Evolutionary conservation across 1,140 invertebrate genomes (phyloP), one percentile per base, ranked within the genome.

Genomic region (Orussus abietinus): DNA sequence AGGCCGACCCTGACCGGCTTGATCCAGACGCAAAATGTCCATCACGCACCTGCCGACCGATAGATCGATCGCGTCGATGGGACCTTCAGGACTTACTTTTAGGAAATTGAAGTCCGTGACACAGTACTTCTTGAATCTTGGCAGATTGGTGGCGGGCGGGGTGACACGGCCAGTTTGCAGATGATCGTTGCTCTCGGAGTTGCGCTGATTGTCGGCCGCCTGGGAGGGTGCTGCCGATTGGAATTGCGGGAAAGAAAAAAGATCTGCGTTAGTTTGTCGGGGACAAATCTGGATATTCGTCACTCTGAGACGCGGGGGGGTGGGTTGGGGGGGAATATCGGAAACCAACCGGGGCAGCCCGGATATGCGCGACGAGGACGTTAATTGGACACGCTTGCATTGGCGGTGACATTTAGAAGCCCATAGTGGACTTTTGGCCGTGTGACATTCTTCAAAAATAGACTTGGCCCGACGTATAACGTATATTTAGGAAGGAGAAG

Each of bases 51-150:
- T n/a, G n/a, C n/a, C n/a, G n/a, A n/a, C n/a, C n/a, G n/a, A n/a
- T n/a, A n/a, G n/a, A n/a, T n/a, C n/a, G n/a, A n/a, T n/a, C n/a
- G n/a, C n/a, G n/a, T n/a, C n/a, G n/a, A n/a, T n/a, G n/a, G n/a
- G n/a, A n/a, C n/a, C n/a, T n/a, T n/a, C n/a, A n/a, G n/a, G n/a
- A 51, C 62, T 62, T 45, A 65, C 90, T 75, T 94, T 96, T 32
- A 96, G 80, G 69, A 96, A 94, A 61, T 88, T 84, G 74, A 96
- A 97, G 67, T 96, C 91, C 53, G 90, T 85, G 32, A 94, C 81
- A 10, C 79, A 79, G 61, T 94, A 95, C 64, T 91, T 92, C 56
- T 88, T 80, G 76, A 92, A 94, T 54, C 88, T 81, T 29, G 90
- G 89, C 53, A 91, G 82, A 38, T 84, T 85, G 21, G 86, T 87